Evolutionary conservation across 2,113 vertebrate species (phyloP).

Genomic region (Campylomormyrus numenius): DNA sequence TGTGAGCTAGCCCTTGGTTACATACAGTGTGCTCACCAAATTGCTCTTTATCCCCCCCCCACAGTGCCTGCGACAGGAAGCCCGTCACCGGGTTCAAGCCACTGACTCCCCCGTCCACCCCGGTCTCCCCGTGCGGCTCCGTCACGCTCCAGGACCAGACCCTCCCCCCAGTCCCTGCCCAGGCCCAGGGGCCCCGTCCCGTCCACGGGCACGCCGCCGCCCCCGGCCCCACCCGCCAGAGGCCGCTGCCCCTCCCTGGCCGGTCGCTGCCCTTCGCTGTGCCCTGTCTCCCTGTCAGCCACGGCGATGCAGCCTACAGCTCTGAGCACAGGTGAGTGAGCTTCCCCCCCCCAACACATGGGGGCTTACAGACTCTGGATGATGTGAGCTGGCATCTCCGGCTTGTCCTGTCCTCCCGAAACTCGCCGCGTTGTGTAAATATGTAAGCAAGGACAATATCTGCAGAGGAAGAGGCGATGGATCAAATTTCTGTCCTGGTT

Average conservation of each 20-base stretch:
- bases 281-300: constrained; percentile 66
- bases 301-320: constrained; percentile 67
- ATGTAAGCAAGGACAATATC: not conserved
- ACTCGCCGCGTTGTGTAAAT: not conserved
- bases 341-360: not conserved
- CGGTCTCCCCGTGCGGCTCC: constrained; percentile 56
- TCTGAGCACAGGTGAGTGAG: constrained; percentile 73
- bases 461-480: not conserved
- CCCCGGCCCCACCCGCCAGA: constrained; percentile 40
- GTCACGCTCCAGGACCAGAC: constrained; percentile 44
- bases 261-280: constrained; percentile 69
- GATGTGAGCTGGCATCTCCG: not conserved
- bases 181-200: constrained; percentile 25
- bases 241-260: constrained; percentile 38
- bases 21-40: too few relatives aligned
- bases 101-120: constrained; percentile 65
- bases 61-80: constrained; percentile 86
- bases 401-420: not conserved
- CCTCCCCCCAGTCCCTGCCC: constrained; percentile 52
- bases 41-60: not conserved
- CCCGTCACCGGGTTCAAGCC: constrained; percentile 70
- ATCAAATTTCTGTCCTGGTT: not conserved
- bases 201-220: constrained; percentile 26
- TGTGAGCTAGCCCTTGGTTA: too few relatives aligned
- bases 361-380: not conserved